Evolutionary conservation across 2,888 invertebrate species (phyloP), one percentile per base, ranked within the genome.

Genomic region (Tridacna gigas): DNA sequence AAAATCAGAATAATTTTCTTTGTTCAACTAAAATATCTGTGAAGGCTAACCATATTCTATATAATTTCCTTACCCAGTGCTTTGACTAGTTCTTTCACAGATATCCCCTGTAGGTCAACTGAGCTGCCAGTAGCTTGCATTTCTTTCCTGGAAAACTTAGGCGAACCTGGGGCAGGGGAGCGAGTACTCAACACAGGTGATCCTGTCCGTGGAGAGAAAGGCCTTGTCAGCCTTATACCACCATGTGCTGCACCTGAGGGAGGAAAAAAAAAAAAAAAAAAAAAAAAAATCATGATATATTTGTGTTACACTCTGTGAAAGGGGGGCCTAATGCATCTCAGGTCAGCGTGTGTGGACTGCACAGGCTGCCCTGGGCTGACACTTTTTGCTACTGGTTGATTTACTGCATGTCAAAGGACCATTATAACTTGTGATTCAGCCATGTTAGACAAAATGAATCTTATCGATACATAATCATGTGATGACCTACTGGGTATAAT

Each of bases 41-140:
- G 13, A n/a, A n/a, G n/a, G 37, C 37, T 37, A 37, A 37, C 37
- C 56, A 56, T 11, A 56, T 56, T 56, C 20, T 56, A 56, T 15
- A 56, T 15, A 28, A 28, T 22, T 0, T 25, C 76, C 93, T 89
- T 82, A 94, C 97, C 97, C 93, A 97, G 96, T 0, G 96, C 97
- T 91, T 97, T 96, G 5, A 97, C 97, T 77, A 97, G 94, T 88
- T 97, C 97, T 86, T 97, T 96, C 20, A 97, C 97, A 0, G 97
- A 97, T 0, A 96, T 96, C 0, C 96, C 96, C 25, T 96, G 96
- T 80, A 96, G 95, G 91, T 96, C 96, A 0, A 95, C 95, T 1
- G 94, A 92, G 2, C 93, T 85, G 15, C 91, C 90, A 51, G 81
- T 79, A 13, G 82, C 85, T 22, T 83, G 81, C 67, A 79, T 75